Conservation (phyloP, 2,888 invertebrate species). For the Rhamphomyia laevipes region DNA sequence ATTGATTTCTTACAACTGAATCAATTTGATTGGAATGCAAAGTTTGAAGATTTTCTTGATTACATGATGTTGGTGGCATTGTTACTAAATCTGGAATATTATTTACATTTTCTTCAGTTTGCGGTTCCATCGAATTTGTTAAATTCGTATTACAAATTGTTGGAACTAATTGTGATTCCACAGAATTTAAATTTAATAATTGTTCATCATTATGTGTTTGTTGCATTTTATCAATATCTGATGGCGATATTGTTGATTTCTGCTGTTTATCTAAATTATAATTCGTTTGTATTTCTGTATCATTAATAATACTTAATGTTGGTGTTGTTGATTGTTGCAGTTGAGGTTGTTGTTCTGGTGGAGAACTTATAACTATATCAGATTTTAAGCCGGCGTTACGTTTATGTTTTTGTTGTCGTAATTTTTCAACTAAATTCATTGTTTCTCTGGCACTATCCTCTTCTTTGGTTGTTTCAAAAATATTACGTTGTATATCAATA, state of each 20-base stretch:
- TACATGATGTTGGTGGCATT: neutral
- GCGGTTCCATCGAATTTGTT: no score
- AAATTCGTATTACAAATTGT: no score
- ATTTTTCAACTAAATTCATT: slow-evolving; percentile 69
- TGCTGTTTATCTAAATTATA: no score
- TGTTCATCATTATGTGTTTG: neutral
- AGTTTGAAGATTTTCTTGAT: neutral
- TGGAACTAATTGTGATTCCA: neutral
- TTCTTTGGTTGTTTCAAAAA: slow-evolving; percentile 18
- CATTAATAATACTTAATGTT: no score
- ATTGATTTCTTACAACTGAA: neutral
- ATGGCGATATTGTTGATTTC: no score
- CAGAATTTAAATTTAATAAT: neutral
- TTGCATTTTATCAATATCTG: neutral
- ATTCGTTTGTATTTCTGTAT: no score
- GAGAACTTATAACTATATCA: neutral
- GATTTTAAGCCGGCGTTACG: slow-evolving; percentile 8
- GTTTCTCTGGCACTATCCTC: slow-evolving; percentile 76
- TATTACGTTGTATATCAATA: neutral
- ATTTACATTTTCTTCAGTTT: no score
- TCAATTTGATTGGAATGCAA: neutral
- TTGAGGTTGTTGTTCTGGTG: neutral
- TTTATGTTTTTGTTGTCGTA: slow-evolving; percentile 53
- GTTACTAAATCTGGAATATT: no score
- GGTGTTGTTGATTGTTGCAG: neutral